phyloP scores from a whole-genome alignment of 2,888 invertebrate species.

The Campoplex nolae region DNA sequence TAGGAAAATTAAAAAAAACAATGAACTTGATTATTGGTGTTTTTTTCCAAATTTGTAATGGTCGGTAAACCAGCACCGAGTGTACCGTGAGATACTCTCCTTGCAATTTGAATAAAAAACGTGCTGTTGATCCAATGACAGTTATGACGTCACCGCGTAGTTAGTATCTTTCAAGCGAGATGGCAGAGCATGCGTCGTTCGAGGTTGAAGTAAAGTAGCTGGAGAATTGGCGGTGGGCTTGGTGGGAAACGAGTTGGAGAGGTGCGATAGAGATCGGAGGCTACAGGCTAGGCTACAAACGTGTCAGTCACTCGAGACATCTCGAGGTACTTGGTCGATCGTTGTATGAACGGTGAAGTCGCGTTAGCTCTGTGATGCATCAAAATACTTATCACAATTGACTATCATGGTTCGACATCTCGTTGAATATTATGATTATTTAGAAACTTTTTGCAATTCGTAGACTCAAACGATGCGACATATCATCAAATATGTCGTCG shows the following conservation, averaged over 20 bases:
- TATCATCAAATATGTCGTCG: not conserved
- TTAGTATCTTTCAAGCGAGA: not conserved
- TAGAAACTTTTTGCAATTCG: not conserved
- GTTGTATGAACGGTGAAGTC: not conserved
- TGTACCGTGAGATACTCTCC: not conserved
- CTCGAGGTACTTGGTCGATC: slow-evolving; percentile 47
- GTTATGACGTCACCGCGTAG: slow-evolving; percentile 2
- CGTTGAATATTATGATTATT: not conserved
- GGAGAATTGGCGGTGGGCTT: slow-evolving; percentile 4
- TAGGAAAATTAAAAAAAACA: not conserved
- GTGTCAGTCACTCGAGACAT: slow-evolving; percentile 58
- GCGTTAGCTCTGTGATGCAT: slow-evolving; percentile 1
- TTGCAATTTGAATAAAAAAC: not conserved
- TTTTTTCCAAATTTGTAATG: not conserved
- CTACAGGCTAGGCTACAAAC: slow-evolving; percentile 20
- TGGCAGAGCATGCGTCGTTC: not conserved
- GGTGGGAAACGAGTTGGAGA: not conserved
- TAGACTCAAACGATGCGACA: not conserved
- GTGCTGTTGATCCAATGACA: not conserved
- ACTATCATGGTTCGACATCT: slow-evolving; percentile 7
- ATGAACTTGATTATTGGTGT: not conserved
- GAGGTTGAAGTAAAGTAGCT: slow-evolving; percentile 1
- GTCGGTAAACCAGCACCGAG: not conserved
- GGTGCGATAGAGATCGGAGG: slow-evolving; percentile 8
- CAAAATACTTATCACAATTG: slow-evolving; percentile 28